Evolutionary conservation across 1,140 invertebrate genomes (phyloP).

Genomic region (Hypothenemus hampei): DNA sequence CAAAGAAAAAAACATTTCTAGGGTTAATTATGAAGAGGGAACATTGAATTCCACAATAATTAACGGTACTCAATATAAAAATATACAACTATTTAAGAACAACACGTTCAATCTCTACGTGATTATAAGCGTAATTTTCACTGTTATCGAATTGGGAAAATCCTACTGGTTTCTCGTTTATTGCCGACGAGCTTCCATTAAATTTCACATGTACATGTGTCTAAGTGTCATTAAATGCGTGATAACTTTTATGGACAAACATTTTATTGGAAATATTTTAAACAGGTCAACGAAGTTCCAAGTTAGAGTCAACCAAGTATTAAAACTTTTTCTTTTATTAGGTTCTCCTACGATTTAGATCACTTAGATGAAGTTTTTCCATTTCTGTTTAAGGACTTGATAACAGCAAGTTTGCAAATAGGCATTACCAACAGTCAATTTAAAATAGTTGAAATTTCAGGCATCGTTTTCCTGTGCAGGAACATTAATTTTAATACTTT

Average conservation of each 20-base stretch:
- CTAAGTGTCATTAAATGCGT: constrained; percentile 54
- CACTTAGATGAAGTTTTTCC: constrained; percentile 63
- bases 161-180: constrained; percentile 48
- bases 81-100: background rate
- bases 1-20: constrained; percentile 10
- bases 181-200: constrained; percentile 58
- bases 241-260: constrained; percentile 63
- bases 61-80: background rate
- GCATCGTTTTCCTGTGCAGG: background rate
- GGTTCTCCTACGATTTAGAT: constrained; percentile 61
- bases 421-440: too few relatives aligned
- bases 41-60: too few relatives aligned
- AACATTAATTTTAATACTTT: constrained; percentile 16
- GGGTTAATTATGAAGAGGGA: constrained; percentile 26
- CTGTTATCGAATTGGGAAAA: constrained; percentile 27
- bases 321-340: constrained; percentile 8
- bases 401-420: constrained; percentile 23
- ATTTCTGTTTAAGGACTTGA: constrained; percentile 45
- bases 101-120: constrained; percentile 24
- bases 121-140: constrained; percentile 10
- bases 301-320: background rate
- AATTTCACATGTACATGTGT: constrained; percentile 64
- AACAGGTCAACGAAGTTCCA: constrained; percentile 43
- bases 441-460: background rate
- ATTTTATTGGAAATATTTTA: constrained; percentile 51